Base-by-base conservation (phyloP, 2,888 invertebrate genomes). In the Trilocha varians region DNA sequence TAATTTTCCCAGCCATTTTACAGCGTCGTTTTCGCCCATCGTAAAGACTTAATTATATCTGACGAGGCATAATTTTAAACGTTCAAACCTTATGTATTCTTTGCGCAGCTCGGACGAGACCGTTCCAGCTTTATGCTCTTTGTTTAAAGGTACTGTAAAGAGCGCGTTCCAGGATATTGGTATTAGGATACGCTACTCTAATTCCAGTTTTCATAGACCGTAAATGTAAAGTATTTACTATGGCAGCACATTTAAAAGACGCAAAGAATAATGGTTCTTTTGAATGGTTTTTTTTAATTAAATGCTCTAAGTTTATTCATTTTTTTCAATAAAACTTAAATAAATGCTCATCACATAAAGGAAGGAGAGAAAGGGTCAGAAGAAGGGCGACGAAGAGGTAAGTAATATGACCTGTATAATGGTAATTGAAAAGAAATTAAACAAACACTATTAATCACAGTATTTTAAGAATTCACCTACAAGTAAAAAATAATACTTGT, bases 31-130 rank as follows among this genome's bases (percentile, higher is more conserved):
- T 68, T 71, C 67, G 67, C 65, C 68, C 66, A 72, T 74, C 76
- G 71, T 76, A 76, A 77, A 74, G 65, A 70, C 67, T 73, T 78
- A 78, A 78, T 75, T 78, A 77, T 74, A 69, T 75, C 69, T 71
- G 71, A 70, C 67, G 65, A 64, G 59, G 69, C 68, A 62, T 71
- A 69, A 70, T 70, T 68, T 55, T 59, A 53, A 48, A 50, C 57
- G 53, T 55, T 56, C 57, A 55, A 61, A 71, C 60, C 68, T 69
- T 65, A 61, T 66, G 65, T 63, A 65, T 73, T 71, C 66, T 70
- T 70, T 65, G 56, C 64, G 57, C 50, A 56, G 52, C 56, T 66
- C 67, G 64, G 63, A 65, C 56, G 46, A 52, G 55, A 51, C 48
- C 50, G 55, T 62, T 59, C 41, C 46, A 41, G 48, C 50, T 66